A percentile compares a stretch with the other conserved stretches of the same genome.
Conservation (phyloP, 2,888 invertebrate species). For the Epistrophe eligans region DNA sequence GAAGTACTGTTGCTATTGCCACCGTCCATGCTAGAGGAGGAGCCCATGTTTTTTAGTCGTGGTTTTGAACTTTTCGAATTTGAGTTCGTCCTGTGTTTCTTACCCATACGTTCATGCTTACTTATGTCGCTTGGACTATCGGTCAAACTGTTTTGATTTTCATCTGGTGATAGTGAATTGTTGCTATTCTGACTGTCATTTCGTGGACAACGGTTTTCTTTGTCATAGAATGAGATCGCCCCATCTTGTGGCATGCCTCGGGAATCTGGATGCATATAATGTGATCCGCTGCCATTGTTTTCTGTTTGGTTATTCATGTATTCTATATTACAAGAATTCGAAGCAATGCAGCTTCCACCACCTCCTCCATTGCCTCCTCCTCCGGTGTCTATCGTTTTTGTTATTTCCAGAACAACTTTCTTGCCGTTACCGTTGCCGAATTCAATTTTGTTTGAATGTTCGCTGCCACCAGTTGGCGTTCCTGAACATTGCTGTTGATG, state of each 20-base stretch:
- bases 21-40: conserved; percentile 84
- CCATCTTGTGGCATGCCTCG: conserved; percentile 68
- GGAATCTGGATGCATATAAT: conserved; percentile 66
- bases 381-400: conserved; percentile 75
- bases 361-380: conserved; percentile 42
- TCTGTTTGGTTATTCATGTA: conserved; percentile 68
- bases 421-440: conserved; percentile 70
- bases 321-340: conserved; percentile 46
- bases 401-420: conserved; percentile 78
- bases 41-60: conserved; percentile 83
- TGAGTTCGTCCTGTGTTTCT: conserved; percentile 83
- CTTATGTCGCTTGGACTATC: conserved; percentile 71
- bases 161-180: conserved; percentile 80
- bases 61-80: conserved; percentile 83
- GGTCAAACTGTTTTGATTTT: conserved; percentile 78
- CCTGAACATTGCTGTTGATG: conserved; percentile 60
- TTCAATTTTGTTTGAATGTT: conserved; percentile 78
- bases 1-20: conserved; percentile 84
- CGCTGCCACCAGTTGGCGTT: conserved; percentile 73
- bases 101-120: conserved; percentile 81
- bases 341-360: conserved; percentile 35
- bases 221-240: conserved; percentile 78
- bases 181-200: conserved; percentile 80
- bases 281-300: conserved; percentile 65
- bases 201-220: conserved; percentile 80